Evolutionary conservation across 2,113 vertebrate genomes (phyloP).

Genomic region (Festucalex cinctus): DNA sequence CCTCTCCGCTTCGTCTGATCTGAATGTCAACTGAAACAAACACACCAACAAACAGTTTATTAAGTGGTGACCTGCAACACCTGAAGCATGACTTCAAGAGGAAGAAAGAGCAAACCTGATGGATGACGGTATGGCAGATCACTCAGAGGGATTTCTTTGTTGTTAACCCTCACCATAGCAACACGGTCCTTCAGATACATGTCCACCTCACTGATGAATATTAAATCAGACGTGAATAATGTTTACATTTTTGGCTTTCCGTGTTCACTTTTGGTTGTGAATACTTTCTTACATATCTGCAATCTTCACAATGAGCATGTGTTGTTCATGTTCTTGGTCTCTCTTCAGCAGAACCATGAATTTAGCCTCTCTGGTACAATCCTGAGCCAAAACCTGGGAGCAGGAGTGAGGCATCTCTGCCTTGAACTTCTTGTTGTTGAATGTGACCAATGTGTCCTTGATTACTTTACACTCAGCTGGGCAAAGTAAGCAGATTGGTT

Average conservation of each 20-base stretch:
- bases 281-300: constrained; percentile 71
- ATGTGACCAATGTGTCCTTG: constrained; percentile 67
- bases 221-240: constrained; percentile 1
- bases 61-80: not conserved
- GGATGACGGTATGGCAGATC: constrained; percentile 57
- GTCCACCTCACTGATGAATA: constrained; percentile 54
- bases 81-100: constrained; percentile 22
- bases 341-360: constrained; percentile 77
- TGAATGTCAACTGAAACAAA: constrained; percentile 44
- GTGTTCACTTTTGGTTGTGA: not conserved
- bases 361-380: constrained; percentile 76
- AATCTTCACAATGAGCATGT: constrained; percentile 66
- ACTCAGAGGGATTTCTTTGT: constrained; percentile 37
- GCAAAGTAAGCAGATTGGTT: not conserved
- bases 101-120: constrained; percentile 34
- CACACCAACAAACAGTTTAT: not conserved
- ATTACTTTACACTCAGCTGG: constrained; percentile 57
- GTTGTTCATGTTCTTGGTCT: constrained; percentile 51
- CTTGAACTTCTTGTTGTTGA: constrained; percentile 67
- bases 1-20: constrained; percentile 37
- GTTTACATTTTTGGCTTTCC: not conserved
- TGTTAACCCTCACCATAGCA: constrained; percentile 51
- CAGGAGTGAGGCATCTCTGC: constrained; percentile 74
- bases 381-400: constrained; percentile 77
- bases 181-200: constrained; percentile 22